These are phyloP conservation scores for Popillia japonica DNA, from an alignment of 1,140 invertebrate genomes.

Conservation along the genomic window DNA sequence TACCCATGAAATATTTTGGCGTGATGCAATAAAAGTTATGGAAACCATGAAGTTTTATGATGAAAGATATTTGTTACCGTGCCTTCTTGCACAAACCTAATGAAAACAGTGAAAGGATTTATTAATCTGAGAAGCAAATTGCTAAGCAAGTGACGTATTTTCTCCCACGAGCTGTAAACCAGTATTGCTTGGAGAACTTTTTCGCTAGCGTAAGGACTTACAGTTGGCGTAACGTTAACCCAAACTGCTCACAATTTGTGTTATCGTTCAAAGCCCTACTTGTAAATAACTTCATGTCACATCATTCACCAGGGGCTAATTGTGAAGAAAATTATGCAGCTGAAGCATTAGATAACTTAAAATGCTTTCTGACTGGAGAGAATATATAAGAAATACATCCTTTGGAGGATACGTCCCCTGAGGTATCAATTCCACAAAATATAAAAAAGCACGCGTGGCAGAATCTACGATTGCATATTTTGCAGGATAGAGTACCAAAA, in stretches of 20 bases:
- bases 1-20: slow-evolving; percentile 41
- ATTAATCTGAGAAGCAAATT: slow-evolving; percentile 35
- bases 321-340: slow-evolving; percentile 42
- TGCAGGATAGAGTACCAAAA: not conserved
- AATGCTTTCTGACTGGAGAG: slow-evolving; percentile 33
- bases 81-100: slow-evolving; percentile 41
- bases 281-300: slow-evolving; percentile 43
- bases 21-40: slow-evolving; percentile 28
- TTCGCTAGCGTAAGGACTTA: slow-evolving; percentile 37
- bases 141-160: slow-evolving; percentile 5
- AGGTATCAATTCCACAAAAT: not conserved
- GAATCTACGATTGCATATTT: not conserved
- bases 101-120: slow-evolving; percentile 41
- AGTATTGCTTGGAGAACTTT: slow-evolving; percentile 39
- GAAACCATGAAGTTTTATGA: slow-evolving; percentile 39
- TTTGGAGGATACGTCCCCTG: not conserved
- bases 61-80: slow-evolving; percentile 39
- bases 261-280: slow-evolving; percentile 43
- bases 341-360: slow-evolving; percentile 41
- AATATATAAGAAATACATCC: not conserved
- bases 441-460: not conserved
- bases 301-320: slow-evolving; percentile 42
- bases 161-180: slow-evolving; percentile 26
- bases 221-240: slow-evolving; percentile 21
- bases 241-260: slow-evolving; percentile 39